Evolutionary conservation across 1,140 invertebrate genomes (phyloP), one percentile per base, ranked within the genome.

Genomic region (Drosophila tropicalis): DNA sequence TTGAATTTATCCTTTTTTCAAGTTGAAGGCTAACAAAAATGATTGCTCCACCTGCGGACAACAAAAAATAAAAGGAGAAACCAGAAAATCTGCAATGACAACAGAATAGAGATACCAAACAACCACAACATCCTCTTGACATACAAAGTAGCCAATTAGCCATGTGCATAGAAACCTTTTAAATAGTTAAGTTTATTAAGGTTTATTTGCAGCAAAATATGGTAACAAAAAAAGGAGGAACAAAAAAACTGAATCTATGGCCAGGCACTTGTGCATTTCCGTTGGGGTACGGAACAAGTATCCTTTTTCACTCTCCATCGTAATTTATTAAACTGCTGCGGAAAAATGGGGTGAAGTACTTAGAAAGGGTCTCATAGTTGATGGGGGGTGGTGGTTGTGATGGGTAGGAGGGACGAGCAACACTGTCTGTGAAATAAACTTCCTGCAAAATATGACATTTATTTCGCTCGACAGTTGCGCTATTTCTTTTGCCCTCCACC

Each of bases 401-500:
- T 6, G 15, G n/a, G 41, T n/a, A 3, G n/a, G 41, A 47, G 6
- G 44, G 19, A 9, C 9, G 17, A 47, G 6, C 5, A 29, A 29
- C 29, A 47, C 44, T 51, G 44, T 13, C 32, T 58, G 29, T 29
- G 56, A 58, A 58, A 58, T 58, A 58, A 58, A 58, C 56, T 58
- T 36, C 29, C 56, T 58, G 56, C 56, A 58, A 58, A 51, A 58
- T 58, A 58, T 58, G 56, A 58, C 56, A 58, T 58, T 58, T 58
- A 57, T 58, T 58, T 36, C 56, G 56, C 56, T 58, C 54, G 54
- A 56, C 29, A 36, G 56, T 32, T 58, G 56, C 32, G 34, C 56
- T 15, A 58, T 58, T 32, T 51, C 44, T 51, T 51, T 51, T 4
- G 0, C 17, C 36, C 10, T 12, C 2, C 34, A 36, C 34, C 15